phyloP scores from a whole-genome alignment of 1,140 invertebrate species.

The Planococcus citri region DNA sequence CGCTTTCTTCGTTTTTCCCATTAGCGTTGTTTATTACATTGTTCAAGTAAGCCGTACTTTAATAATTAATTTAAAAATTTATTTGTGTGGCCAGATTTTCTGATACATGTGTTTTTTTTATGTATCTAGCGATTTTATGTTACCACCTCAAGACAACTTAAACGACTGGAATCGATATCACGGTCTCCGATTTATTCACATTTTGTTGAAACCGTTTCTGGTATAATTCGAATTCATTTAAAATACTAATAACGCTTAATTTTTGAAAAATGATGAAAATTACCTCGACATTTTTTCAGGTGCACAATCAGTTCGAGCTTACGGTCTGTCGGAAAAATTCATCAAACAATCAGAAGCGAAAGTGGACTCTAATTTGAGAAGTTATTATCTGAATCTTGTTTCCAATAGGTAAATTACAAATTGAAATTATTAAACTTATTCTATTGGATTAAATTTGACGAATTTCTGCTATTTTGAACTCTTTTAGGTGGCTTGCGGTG shows the following conservation, averaged over 20 bases:
- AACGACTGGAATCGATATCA: conserved; percentile 90
- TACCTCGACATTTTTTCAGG: conserved; percentile 35
- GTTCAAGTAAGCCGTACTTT: conserved; percentile 54
- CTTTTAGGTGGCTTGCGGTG: conserved; percentile 69
- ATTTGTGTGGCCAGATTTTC: too few species aligned
- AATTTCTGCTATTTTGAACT: too few species aligned
- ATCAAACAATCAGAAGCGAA: conserved; percentile 66
- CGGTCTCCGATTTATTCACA: conserved; percentile 96
- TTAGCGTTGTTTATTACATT: conserved; percentile 77
- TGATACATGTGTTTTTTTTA: not conserved
- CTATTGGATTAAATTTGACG: not conserved
- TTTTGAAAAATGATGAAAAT: too few species aligned
- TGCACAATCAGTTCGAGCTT: conserved; percentile 63
- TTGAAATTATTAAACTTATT: conserved; percentile 7
- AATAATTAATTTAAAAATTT: too few species aligned
- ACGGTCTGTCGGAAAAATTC: conserved; percentile 60
- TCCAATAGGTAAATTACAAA: conserved; percentile 49
- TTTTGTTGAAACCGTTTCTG: conserved; percentile 84
- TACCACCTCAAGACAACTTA: conserved; percentile 81
- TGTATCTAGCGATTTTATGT: conserved; percentile 78
- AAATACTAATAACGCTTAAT: too few species aligned
- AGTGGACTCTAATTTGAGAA: conserved; percentile 79
- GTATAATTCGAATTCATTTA: conserved; percentile 32
- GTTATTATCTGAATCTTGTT: conserved; percentile 75
- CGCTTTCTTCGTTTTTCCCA: conserved; percentile 65